phyloP scores from a whole-genome alignment of 2,888 invertebrate species.

The Linhomoeus sp. region DNA sequence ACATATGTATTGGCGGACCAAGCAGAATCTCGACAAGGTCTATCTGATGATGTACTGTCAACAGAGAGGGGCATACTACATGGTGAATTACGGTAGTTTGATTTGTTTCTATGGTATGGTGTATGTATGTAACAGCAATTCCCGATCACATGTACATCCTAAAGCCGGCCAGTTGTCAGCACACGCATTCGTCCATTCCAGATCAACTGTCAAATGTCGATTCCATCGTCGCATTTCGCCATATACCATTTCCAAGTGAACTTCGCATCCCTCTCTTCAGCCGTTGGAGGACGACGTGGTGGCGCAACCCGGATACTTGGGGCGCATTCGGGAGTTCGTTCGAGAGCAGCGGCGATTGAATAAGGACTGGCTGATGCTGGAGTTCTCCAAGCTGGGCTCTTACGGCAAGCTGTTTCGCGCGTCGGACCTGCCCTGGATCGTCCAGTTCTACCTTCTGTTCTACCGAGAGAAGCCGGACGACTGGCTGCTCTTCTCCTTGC shows the following conservation, averaged over 20 bases:
- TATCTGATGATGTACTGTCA: constrained; percentile 33
- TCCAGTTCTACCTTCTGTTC: constrained; percentile 82
- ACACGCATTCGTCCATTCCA: no score
- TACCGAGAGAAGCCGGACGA: constrained; percentile 88
- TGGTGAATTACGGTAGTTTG: constrained; percentile 7
- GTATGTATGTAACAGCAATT: no score
- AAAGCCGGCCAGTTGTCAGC: no score
- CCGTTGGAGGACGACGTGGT: constrained; percentile 34
- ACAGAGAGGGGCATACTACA: constrained; percentile 27
- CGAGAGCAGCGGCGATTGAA: no score
- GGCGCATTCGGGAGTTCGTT: constrained; percentile 80
- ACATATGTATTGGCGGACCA: constrained; percentile 32
- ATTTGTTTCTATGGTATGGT: no score
- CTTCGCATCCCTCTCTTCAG: no score
- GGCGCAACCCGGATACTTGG: constrained; percentile 29
- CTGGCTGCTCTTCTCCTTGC: constrained; percentile 74
- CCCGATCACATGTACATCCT: no score
- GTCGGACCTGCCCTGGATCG: no score
- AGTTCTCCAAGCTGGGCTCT: constrained; percentile 76
- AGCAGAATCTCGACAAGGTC: constrained; percentile 33
- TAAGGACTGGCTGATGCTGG: no score
- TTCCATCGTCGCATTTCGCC: no score
- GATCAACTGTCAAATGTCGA: no score
- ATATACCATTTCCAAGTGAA: no score
- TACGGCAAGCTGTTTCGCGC: constrained; percentile 73